These are phyloP conservation scores for Isoperla grammatica DNA, from an alignment of 2,888 invertebrate genomes.

Conservation along the genomic window DNA sequence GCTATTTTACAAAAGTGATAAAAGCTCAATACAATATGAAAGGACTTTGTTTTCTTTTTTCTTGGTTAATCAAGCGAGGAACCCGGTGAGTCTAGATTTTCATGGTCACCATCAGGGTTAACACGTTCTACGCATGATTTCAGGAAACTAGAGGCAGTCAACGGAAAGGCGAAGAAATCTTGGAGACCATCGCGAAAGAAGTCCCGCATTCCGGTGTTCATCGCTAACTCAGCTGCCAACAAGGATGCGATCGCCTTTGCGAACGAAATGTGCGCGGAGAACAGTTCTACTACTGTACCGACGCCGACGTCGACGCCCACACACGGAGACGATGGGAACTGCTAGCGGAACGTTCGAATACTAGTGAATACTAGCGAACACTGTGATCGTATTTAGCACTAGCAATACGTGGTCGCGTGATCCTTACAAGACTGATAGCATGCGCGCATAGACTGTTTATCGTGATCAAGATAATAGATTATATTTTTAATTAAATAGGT, in stretches of 20 bases:
- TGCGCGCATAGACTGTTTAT: too few relatives aligned
- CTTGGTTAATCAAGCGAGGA: too few relatives aligned
- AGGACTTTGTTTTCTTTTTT: too few relatives aligned
- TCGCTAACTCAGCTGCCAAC: constrained; percentile 14
- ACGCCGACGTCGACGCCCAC: not conserved
- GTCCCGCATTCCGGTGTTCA: constrained; percentile 14
- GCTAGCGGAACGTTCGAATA: not conserved
- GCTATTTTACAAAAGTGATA: too few relatives aligned
- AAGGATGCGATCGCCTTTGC: constrained; percentile 23
- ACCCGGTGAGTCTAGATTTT: too few relatives aligned
- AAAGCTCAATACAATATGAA: too few relatives aligned
- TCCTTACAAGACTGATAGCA: too few relatives aligned
- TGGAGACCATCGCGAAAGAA: constrained; percentile 1
- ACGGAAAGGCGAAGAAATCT: constrained; percentile 1
- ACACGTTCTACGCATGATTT: not conserved
- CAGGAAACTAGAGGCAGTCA: constrained; percentile 17
- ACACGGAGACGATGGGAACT: not conserved
- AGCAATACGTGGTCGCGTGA: too few relatives aligned
- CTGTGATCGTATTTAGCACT: too few relatives aligned
- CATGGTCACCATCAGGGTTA: not conserved
- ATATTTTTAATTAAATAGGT: too few relatives aligned
- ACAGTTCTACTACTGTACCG: not conserved
- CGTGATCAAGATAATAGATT: too few relatives aligned
- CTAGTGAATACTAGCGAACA: too few relatives aligned
- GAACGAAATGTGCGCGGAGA: constrained; percentile 25